phyloP scores from a whole-genome alignment of 2,888 invertebrate genomes.

The Pristionchus maxplancki region DNA sequence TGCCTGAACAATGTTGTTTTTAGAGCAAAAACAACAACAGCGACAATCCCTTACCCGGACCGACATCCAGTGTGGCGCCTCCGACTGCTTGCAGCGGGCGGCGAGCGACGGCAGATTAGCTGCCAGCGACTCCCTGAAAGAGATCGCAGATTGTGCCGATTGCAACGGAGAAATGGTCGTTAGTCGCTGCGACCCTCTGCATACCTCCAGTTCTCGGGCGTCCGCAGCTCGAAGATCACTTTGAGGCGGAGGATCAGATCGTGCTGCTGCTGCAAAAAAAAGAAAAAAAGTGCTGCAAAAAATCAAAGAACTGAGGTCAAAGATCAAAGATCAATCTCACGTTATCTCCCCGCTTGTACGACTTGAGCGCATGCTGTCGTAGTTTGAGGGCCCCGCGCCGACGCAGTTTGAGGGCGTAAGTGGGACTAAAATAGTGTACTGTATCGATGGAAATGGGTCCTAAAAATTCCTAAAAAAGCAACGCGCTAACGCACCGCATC shows the following conservation, averaged over 20 bases:
- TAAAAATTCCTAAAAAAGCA: background rate
- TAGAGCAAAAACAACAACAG: background rate
- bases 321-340: background rate
- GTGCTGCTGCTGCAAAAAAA: background rate
- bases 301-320: background rate
- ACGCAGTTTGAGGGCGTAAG: background rate
- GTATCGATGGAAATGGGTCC: background rate
- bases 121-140: slow-evolving; percentile 1
- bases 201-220: slow-evolving; percentile 15
- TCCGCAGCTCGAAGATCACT: background rate
- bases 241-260: background rate
- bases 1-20: background rate
- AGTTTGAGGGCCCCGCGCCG: background rate
- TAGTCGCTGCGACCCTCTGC: background rate
- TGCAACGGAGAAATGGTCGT: background rate
- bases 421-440: background rate
- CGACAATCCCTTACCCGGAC: background rate
- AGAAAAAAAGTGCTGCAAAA: background rate
- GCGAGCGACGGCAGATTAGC: background rate
- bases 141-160: background rate
- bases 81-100: background rate
- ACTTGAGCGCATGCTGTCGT: background rate
- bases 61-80: background rate
- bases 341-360: background rate
- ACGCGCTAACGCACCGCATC: background rate